These are phyloP conservation scores for Tachysurus vachellii DNA, from an alignment of 2,113 vertebrate genomes.

Conservation along the genomic window DNA sequence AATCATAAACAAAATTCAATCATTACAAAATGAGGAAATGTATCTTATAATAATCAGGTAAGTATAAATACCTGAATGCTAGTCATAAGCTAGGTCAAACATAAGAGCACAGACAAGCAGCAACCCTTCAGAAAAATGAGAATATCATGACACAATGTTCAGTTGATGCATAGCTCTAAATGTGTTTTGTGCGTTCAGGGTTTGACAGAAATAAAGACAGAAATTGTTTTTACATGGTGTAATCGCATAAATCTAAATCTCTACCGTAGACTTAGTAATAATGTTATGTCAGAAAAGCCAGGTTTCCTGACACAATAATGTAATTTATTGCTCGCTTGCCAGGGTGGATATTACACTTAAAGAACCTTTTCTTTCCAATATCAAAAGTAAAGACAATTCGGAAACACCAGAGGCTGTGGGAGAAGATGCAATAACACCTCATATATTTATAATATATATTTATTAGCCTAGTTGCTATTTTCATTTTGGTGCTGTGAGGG, in stretches of 20 bases:
- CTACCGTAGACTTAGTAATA: not conserved
- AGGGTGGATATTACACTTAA: conserved; percentile 13
- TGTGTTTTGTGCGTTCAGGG: not conserved
- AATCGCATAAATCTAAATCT: not conserved
- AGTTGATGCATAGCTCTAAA: not conserved
- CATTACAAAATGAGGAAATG: not conserved
- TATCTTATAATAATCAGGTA: not conserved
- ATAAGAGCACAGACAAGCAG: not conserved
- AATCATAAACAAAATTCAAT: not conserved
- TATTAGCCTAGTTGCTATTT: conserved; percentile 5
- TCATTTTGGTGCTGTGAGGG: not conserved
- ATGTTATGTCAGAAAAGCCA: conserved; percentile 13
- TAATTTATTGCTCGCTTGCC: conserved; percentile 9
- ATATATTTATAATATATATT: conserved; percentile 10
- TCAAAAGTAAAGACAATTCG: conserved; percentile 19
- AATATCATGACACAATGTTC: not conserved
- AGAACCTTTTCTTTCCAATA: conserved; percentile 5
- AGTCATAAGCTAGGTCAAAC: not conserved
- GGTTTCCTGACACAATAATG: conserved; percentile 15
- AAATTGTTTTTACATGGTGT: not conserved
- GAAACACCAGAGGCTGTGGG: not conserved
- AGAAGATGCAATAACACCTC: conserved; percentile 24
- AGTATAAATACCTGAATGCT: not conserved
- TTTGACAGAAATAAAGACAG: conserved; percentile 1
- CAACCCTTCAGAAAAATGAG: not conserved